Base-by-base conservation (phyloP, 2,113 vertebrate species). In the Equus przewalskii region DNA sequence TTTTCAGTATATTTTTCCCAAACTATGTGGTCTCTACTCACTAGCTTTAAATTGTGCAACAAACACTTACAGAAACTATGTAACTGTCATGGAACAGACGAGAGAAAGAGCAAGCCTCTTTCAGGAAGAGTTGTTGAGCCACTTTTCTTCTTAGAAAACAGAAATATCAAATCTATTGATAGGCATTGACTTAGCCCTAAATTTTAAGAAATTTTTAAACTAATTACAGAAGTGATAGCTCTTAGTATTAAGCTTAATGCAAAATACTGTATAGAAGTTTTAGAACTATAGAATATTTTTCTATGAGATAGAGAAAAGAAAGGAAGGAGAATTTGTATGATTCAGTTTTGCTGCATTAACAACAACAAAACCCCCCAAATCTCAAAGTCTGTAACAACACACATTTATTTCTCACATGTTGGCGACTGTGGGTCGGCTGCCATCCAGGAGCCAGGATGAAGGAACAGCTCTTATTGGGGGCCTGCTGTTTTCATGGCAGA, bases 371-470 rank as follows among this genome's bases (percentile, higher is more conserved):
- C 5, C 28, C 3, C 2, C 21, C 33, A 30, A 46, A 46, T 76
- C 36, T 69, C 69, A 67, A n/a, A 75, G 30, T 33, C 28, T 46
- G 1, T 54, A 33, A 22, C 22, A 21, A 64, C 18, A 51, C 7
- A 28, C 16, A 2, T 81, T 49, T 81, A 65, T 41, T 70, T 86
- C 44, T 80, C 30, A 4, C 3, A 5, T 7, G 8, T n/a, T 24
- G 81, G 16, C 1, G 18, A 46, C 3, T 15, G 33, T 2, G 8
- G 28, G 28, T 87, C 0, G 0, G 24, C n/a, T 28, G 75, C 22
- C 28, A 3, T 51, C 12, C 30, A 30, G 54, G 69, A 83, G 49
- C 51, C 7, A 4, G 85, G n/a, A 49, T n/a, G 46, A 83, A 67
- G 36, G 36, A 49, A 21, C 4, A 30, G 2, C 26, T 67, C 22